phyloP scores from a whole-genome alignment of 2,113 vertebrate genomes.

The Candoia aspera region DNA sequence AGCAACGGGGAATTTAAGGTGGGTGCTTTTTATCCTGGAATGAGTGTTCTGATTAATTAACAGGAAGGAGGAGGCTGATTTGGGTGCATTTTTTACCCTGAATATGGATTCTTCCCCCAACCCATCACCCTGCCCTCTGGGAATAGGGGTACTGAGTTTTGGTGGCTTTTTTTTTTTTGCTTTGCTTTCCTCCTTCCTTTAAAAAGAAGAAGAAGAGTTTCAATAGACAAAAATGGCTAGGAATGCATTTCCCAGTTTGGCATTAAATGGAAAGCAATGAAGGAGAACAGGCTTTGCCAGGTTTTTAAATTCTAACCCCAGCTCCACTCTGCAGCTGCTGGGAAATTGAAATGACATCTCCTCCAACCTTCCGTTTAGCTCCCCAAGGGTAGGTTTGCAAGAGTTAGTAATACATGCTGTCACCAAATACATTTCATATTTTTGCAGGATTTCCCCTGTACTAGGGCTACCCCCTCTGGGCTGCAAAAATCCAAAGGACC shows the following conservation, averaged over 20 bases:
- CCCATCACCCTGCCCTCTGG: not conserved
- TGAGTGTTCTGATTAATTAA: slow-evolving; percentile 77
- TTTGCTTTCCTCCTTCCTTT: slow-evolving; percentile 46
- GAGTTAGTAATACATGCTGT: not conserved
- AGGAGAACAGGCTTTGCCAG: slow-evolving; percentile 41
- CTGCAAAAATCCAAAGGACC: not conserved
- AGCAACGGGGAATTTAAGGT: slow-evolving; percentile 69
- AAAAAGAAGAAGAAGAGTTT: slow-evolving; percentile 10
- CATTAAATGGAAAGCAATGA: slow-evolving; percentile 53
- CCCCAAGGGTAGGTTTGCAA: accelerated
- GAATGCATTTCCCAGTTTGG: slow-evolving; percentile 14
- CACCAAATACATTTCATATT: not conserved
- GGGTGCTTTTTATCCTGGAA: slow-evolving; percentile 69
- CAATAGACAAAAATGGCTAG: not conserved
- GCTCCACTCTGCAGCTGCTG: accelerated
- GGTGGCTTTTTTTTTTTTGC: slow-evolving; percentile 34
- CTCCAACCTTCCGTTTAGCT: accelerated
- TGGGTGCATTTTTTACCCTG: slow-evolving; percentile 40
- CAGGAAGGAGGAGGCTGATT: slow-evolving; percentile 59
- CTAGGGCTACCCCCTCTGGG: not conserved
- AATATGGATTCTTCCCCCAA: slow-evolving; percentile 41
- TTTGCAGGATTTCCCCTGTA: not conserved
- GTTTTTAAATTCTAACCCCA: slow-evolving; percentile 49
- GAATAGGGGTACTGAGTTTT: slow-evolving; percentile 9
- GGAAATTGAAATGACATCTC: slow-evolving; percentile 38